These are phyloP conservation scores for Ips nitidus DNA, from an alignment of 1,140 invertebrate genomes.

Conservation along the genomic window DNA sequence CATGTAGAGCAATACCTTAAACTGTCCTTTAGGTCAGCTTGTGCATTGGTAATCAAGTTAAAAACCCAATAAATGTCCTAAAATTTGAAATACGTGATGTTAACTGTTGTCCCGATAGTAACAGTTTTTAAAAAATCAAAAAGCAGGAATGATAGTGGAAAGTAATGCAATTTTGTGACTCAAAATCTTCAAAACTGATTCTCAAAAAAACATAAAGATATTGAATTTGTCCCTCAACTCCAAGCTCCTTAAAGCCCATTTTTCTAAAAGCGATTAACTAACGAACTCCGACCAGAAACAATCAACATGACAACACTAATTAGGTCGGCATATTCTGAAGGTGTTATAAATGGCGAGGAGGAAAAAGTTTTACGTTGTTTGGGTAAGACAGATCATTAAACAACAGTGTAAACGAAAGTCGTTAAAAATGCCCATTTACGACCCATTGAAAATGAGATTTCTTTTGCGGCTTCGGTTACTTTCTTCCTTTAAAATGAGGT, in stretches of 20 bases:
- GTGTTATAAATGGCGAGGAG: slow-evolving; percentile 17
- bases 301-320: slow-evolving; percentile 15
- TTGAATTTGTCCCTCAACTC: too few relatives aligned
- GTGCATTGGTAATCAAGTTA: too few relatives aligned
- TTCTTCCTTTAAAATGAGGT: slow-evolving; percentile 15
- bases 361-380: slow-evolving; percentile 22
- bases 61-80: too few relatives aligned
- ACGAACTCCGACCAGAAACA: not conserved
- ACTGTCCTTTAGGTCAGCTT: too few relatives aligned
- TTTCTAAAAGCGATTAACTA: not conserved
- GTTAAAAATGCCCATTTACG: slow-evolving; percentile 18
- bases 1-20: too few relatives aligned
- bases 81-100: too few relatives aligned
- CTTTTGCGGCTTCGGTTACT: slow-evolving; percentile 8
- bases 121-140: too few relatives aligned
- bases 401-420: slow-evolving; percentile 14
- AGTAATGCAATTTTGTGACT: too few relatives aligned
- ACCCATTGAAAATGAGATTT: slow-evolving; percentile 23
- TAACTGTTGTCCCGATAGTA: too few relatives aligned
- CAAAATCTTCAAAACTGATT: too few relatives aligned
- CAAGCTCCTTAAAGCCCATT: not conserved
- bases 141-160: too few relatives aligned
- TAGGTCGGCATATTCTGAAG: slow-evolving; percentile 10
- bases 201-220: too few relatives aligned
- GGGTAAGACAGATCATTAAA: slow-evolving; percentile 21